Conservation (phyloP, 1,140 invertebrate genomes). For the Aphelenchoides fujianensis region DNA sequence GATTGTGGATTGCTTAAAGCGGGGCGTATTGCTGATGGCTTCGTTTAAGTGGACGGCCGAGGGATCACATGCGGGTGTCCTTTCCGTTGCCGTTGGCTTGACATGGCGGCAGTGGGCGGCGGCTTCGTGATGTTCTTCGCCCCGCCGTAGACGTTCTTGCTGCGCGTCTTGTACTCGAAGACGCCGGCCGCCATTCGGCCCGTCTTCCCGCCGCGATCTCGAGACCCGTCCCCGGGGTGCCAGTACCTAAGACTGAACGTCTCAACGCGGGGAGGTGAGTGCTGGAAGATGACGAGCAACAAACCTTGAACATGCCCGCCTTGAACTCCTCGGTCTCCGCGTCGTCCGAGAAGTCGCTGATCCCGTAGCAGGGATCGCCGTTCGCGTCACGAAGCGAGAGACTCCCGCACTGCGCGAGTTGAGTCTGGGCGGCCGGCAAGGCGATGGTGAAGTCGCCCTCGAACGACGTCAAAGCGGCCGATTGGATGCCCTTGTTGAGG, state of each 20-base stretch:
- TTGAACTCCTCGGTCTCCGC: neutral
- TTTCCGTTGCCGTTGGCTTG: constrained; percentile 1
- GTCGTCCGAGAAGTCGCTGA: constrained; percentile 11
- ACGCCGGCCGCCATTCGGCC: constrained; percentile 10
- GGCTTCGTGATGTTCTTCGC: neutral
- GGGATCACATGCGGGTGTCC: too few relatives aligned
- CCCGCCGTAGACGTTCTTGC: neutral
- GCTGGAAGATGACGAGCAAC: too few relatives aligned
- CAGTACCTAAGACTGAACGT: too few relatives aligned
- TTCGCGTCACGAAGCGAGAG: neutral
- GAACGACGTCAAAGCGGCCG: constrained; percentile 4
- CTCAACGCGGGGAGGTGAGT: too few relatives aligned
- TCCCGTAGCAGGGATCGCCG: constrained; percentile 21
- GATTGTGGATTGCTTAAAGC: too few relatives aligned
- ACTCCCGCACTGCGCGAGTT: constrained; percentile 5
- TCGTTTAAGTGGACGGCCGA: too few relatives aligned
- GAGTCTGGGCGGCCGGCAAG: constrained; percentile 12
- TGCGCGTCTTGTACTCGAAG: constrained; percentile 14
- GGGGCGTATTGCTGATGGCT: too few relatives aligned
- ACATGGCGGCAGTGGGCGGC: too few relatives aligned
- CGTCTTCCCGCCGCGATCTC: neutral
- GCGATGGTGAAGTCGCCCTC: constrained; percentile 1
- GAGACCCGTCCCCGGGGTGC: neutral
- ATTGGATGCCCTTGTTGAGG: constrained; percentile 15
- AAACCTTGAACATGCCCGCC: neutral